Base-by-base conservation (phyloP, 2,888 invertebrate genomes). In the Dioctria rufipes region DNA sequence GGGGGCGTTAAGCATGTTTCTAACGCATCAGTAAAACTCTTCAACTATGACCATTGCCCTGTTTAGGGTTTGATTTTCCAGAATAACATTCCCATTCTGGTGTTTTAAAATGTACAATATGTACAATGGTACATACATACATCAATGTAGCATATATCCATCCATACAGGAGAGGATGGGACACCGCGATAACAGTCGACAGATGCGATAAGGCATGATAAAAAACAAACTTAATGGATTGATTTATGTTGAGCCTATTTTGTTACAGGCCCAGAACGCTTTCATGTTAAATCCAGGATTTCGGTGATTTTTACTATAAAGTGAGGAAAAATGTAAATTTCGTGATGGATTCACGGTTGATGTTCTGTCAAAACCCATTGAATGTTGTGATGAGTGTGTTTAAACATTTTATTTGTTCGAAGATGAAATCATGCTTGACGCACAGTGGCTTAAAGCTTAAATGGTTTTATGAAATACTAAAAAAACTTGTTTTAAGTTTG, bases 221-320 rank as follows among this genome's bases (percentile, higher is more conserved):
- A 65, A 65, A 65, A 25, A n/a, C n/a, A n/a, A 65, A 42, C 40
- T 65, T 65, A 65, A 65, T 65, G 65, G 65, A 65, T 65, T 65
- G 65, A 65, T 65, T 65, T 65, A 65, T 65, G 65, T 40, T 1
- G 65, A 37, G 42, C 65, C 65, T 65, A 65, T 65, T 65, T 65
- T 65, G 65, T 65, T 65, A 42, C 65, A 40, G 42, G 40, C 65
- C 65, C 42, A 65, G 42, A 65, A 42, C 40, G 40, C 40, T 40
- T 65, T 65, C 65, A 42, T 65, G 40, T 65, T 42, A 65, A 65
- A 65, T 65, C 65, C 61, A 63, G 65, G 65, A 11, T 40, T 65
- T 65, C 42, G 11, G 5, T 42, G 65, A 65, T 42, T 42, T 13
- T n/a, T 40, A 13, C 8, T 65, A 63, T 40, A 8, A 65, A 65